Conservation (phyloP, 1,140 invertebrate species). For the Pseudachorutes palmiensis region DNA sequence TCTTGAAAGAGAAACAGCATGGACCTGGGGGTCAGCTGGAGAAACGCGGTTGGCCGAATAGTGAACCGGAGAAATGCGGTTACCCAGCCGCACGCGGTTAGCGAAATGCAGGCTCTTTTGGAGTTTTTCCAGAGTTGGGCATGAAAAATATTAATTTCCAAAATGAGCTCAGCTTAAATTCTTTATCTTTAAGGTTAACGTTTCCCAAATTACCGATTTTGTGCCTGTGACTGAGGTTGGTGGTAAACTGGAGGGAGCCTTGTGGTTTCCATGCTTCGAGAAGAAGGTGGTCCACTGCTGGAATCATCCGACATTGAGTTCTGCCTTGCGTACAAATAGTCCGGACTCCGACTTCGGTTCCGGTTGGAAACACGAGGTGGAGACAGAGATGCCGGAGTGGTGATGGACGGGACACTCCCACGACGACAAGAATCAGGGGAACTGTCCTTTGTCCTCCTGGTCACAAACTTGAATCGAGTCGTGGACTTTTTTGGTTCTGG, state of each 20-base stretch:
- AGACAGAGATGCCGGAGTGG: background rate
- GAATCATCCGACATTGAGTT: conserved; percentile 37
- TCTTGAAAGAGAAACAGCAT: too few relatives aligned
- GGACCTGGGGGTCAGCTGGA: too few relatives aligned
- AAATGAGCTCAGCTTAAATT: too few relatives aligned
- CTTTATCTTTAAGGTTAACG: too few relatives aligned
- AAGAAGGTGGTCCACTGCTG: conserved; percentile 22
- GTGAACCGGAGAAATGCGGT: background rate
- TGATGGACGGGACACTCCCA: conserved; percentile 29
- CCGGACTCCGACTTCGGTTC: conserved; percentile 34
- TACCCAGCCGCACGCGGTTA: background rate
- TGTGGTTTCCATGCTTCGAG: conserved; percentile 26
- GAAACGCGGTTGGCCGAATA: too few relatives aligned
- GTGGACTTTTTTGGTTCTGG: conserved; percentile 19
- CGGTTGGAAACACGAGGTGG: background rate
- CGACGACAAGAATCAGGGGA: conserved; percentile 27
- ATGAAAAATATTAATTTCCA: too few relatives aligned
- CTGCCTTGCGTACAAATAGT: conserved; percentile 31
- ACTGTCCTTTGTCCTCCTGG: background rate
- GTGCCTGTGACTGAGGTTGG: background rate
- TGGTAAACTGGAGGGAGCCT: background rate
- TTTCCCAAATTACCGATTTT: conserved; percentile 9
- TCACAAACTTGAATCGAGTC: conserved; percentile 26
- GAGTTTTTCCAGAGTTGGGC: too few relatives aligned
- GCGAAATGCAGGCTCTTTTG: too few relatives aligned